Evolutionary conservation across 2,113 vertebrate genomes (phyloP).

Genomic region (Nerophis ophidion): DNA sequence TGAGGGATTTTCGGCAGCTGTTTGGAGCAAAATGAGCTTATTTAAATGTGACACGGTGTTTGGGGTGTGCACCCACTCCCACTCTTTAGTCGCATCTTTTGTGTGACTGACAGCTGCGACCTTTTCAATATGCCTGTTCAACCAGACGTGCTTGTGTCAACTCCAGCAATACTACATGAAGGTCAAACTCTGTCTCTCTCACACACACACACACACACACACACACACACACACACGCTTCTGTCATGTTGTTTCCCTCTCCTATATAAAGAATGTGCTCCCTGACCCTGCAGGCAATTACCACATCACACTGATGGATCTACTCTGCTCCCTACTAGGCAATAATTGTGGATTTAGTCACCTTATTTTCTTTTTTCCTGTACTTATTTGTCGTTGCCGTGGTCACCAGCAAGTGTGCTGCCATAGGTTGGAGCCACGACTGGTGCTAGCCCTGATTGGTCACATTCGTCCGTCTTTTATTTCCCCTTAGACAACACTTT

Average conservation of each 20-base stretch:
- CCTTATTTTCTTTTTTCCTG: conserved; percentile 11
- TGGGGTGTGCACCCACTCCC: conserved; percentile 42
- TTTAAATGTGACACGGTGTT: conserved; percentile 68
- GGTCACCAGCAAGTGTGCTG: conserved; percentile 45
- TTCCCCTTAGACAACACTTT: neutral
- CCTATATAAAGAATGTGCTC: conserved; percentile 61
- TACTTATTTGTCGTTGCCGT: conserved; percentile 43
- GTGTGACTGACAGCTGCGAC: conserved; percentile 72
- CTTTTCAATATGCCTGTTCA: conserved; percentile 76
- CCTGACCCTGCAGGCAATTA: conserved; percentile 64
- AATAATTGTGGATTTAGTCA: conserved; percentile 65
- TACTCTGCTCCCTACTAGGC: conserved; percentile 47
- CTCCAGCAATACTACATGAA: conserved; percentile 69
- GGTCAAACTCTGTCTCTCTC: conserved; percentile 62
- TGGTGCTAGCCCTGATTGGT: conserved; percentile 44
- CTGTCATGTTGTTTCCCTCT: conserved; percentile 52
- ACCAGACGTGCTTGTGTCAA: conserved; percentile 72
- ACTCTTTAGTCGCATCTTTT: conserved; percentile 20
- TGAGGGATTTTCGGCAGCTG: conserved; percentile 58
- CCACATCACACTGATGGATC: conserved; percentile 58
- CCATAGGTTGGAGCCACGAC: conserved; percentile 38
- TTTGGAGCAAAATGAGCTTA: conserved; percentile 39
- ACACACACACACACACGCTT: conserved; percentile 20
- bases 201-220: conserved; percentile 19
- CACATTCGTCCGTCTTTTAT: conserved; percentile 2